Base-by-base conservation (phyloP, 1,140 invertebrate species). In the Drosophila repletoides region DNA sequence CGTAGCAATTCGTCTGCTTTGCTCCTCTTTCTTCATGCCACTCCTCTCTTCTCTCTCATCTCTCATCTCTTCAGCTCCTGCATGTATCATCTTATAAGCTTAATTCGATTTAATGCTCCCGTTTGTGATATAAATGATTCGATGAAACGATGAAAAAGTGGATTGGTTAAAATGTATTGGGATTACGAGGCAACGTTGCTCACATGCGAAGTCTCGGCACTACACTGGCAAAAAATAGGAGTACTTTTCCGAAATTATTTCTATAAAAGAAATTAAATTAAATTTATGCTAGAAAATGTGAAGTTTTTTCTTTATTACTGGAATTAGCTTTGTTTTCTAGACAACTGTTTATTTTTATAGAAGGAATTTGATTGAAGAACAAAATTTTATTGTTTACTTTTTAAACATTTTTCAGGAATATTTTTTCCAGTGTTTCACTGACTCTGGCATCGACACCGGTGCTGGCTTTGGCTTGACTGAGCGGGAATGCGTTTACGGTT, bases 81-180 rank as follows among this genome's bases (percentile, higher is more conserved):
- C 14, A 7, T 5, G 28, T 38, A 21, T 3, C 71, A 46, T 53
- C 80, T 83, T 88, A 88, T 89, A 80, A 89, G 74, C 87, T 89
- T 89, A 89, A 89, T 79, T 89, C 76, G 75, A 89, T 89, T 89
- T 89, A 88, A 88, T 83, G 68, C 87, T 89, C 87, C 87, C 81
- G 81, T 83, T 88, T 88, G 87, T 69, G 74, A 83, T 87, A 89
- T 89, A 89, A 89, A 89, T 86, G 80, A 87, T 80, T 86, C 80
- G 80, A 87, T 76, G 80, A 86, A 72, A 88, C 83, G 86, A 88
- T 88, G 79, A 88, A 88, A 88, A 88, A 88, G 69, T 77, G 79
- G 72, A 88, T 88, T 88, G 76, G 80, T 86, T 87, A 76, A 86
- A 86, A 80, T 86, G 80, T 86, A 86, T 86, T 76, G 80, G 80